These are phyloP conservation scores for Pangasius krempfi DNA, from an alignment of 2,797 vertebrate species.

Conservation along the genomic window DNA sequence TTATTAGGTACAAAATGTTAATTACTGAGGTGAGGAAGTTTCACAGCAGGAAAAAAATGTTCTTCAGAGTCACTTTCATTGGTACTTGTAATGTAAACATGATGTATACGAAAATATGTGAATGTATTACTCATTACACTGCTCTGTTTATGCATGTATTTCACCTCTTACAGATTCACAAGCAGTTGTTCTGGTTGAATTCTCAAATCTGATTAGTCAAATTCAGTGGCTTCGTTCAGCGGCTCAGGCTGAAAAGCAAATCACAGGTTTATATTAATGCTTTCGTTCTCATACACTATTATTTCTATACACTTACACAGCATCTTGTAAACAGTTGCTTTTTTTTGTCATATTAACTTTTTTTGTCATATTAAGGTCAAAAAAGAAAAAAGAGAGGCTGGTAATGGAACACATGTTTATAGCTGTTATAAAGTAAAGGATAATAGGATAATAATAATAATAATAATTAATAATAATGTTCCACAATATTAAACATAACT, in stretches of 20 bases:
- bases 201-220: neutral
- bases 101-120: neutral
- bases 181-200: neutral
- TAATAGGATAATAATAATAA: too few relatives aligned
- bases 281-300: neutral
- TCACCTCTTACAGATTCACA: neutral
- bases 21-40: neutral
- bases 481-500: neutral
- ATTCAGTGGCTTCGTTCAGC: neutral
- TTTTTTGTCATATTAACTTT: neutral
- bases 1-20: neutral
- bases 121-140: neutral
- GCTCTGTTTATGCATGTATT: neutral
- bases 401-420: neutral
- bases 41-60: neutral
- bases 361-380: neutral
- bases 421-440: neutral
- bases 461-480: too few relatives aligned
- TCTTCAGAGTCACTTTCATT: neutral
- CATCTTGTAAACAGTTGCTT: neutral
- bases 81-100: too few relatives aligned
- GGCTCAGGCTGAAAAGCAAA: neutral
- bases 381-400: neutral
- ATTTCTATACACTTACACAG: neutral
- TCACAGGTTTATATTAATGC: neutral